Conservation (phyloP, 1,140 invertebrate genomes). For the Drosophila guanche region DNA sequence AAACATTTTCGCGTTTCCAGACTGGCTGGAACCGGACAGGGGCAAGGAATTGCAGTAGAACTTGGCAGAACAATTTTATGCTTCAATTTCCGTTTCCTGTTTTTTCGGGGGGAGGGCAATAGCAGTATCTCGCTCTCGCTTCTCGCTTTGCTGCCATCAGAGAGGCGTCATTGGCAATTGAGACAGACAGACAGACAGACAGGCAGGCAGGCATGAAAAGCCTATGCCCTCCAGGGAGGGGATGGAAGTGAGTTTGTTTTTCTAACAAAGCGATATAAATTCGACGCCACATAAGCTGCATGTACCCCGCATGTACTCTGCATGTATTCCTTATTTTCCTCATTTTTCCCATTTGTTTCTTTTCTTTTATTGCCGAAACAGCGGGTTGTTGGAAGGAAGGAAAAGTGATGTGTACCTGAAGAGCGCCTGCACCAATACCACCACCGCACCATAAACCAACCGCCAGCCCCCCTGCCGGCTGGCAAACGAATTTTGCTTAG, state of each 20-base stretch:
- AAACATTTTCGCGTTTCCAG: slow-evolving; percentile 47
- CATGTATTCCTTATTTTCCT: slow-evolving; percentile 29
- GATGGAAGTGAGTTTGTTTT: background rate
- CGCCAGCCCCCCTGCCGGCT: background rate
- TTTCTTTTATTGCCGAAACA: slow-evolving; percentile 37
- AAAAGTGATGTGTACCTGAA: slow-evolving; percentile 2
- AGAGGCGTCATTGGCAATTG: slow-evolving; percentile 67
- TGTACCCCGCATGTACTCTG: background rate
- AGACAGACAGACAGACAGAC: slow-evolving; percentile 22
- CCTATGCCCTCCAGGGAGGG: background rate
- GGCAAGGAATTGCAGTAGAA: slow-evolving; percentile 44
- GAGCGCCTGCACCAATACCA: slow-evolving; percentile 32
- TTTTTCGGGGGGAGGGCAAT: slow-evolving; percentile 27
- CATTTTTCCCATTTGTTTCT: slow-evolving; percentile 36
- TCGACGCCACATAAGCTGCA: slow-evolving; percentile 44
- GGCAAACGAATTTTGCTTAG: slow-evolving; percentile 56
- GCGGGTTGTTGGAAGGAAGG: background rate
- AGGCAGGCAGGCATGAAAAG: slow-evolving; percentile 7
- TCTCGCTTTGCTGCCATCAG: slow-evolving; percentile 29
- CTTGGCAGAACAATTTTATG: slow-evolving; percentile 74
- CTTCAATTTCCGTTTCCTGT: slow-evolving; percentile 80
- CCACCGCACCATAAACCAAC: background rate
- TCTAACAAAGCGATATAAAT: slow-evolving; percentile 37
- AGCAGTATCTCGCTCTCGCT: background rate
- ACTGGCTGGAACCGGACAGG: slow-evolving; percentile 13